These are phyloP conservation scores for Synergus itoensis DNA, from an alignment of 2,888 invertebrate genomes.

Conservation along the genomic window DNA sequence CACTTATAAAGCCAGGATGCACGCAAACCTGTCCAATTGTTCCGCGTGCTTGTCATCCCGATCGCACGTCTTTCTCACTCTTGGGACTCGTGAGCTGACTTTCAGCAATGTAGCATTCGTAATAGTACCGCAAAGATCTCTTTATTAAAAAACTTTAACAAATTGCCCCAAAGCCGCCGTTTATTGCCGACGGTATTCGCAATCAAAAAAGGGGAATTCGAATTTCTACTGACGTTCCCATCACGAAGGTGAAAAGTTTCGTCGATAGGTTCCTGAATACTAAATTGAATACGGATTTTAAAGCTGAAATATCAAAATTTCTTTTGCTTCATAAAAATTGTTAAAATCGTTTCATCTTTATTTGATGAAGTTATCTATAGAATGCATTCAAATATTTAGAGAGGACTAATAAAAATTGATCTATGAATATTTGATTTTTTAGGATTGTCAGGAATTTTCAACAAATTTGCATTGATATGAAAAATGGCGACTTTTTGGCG, in stretches of 20 bases:
- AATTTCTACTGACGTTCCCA: conserved; percentile 15
- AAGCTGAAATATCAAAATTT: background rate
- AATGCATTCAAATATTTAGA: background rate
- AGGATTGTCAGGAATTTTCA: background rate
- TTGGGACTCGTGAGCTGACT: conserved; percentile 64
- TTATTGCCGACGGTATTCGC: conserved; percentile 21
- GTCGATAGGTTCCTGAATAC: background rate
- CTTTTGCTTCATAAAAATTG: background rate
- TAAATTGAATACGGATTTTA: conserved; percentile 3
- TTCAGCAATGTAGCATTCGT: conserved; percentile 60
- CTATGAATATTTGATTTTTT: conserved; percentile 14
- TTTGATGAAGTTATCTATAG: background rate
- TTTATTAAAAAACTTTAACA: conserved; percentile 58
- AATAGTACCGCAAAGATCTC: conserved; percentile 52
- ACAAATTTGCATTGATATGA: background rate
- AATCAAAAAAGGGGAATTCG: conserved; percentile 13
- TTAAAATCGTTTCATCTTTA: background rate
- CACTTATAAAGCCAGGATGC: conserved; percentile 46
- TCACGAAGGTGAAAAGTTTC: conserved; percentile 37
- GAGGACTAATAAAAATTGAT: background rate
- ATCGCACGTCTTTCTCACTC: conserved; percentile 45
- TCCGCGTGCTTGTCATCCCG: conserved; percentile 61
- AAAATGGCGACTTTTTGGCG: background rate
- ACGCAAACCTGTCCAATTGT: conserved; percentile 66
- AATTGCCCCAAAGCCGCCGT: background rate